Base-by-base conservation (phyloP, 2,888 invertebrate genomes). In the Xanthorhoe designata region DNA sequence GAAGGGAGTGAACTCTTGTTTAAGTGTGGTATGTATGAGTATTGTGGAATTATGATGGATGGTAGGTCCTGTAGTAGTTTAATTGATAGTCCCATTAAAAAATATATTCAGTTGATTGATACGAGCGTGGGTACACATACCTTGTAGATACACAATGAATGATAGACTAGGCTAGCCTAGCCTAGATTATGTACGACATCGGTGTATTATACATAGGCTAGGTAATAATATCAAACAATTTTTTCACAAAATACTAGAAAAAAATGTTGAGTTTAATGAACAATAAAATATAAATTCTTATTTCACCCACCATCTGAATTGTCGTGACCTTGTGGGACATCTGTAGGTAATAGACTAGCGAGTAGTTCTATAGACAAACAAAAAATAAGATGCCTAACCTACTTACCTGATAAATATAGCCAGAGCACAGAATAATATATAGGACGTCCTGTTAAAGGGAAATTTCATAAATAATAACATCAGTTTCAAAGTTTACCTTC, bases 31-130 rank as follows among this genome's bases (percentile, higher is more conserved):
- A 38, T 15, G 7, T 42, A 38, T 15, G 42, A 38, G 9, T 59
- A 54, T 54, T 38, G 29, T 54, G 17, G 24, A 18, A 50, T 49
- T 50, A 55, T 55, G 61, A 61, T 61, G 24, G 35, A 64, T 59
- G 49, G 29, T 47, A 18, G 17, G 9, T 19, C n/a, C 52, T n/a
- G 35, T 35, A 15, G 17, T 53, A 17, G 29, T 38, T 58, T 35
- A n/a, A 19, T 19, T 35, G 19, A 58, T 53, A n/a, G 53, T 32
- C 32, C 24, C 53, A 3, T 13, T 19, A 51, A 51, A 53, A 17
- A 32, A 6, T 24, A 45, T n/a, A 51, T 38, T 32, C 13, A 17
- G 42, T 60, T 17, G 29, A 59, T 59, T 38, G 18, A 54, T 54
- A 17, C 8, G 38, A 18, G 54, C 45, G 42, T 53, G 53, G 53